Base-by-base conservation (phyloP, 2,888 invertebrate genomes). In the Agriopis marginaria region DNA sequence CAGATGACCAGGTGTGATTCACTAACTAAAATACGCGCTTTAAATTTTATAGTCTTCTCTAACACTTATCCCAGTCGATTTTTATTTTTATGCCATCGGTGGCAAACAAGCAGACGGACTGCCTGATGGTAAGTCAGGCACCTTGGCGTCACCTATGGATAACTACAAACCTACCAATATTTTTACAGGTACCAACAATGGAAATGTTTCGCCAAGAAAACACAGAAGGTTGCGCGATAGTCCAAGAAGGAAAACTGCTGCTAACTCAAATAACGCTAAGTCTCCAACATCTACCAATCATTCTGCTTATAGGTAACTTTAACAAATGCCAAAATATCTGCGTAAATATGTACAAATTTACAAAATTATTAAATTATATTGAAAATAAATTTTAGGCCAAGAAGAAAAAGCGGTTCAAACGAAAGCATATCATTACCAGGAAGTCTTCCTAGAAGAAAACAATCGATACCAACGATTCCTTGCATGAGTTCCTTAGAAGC, bases 351-450 rank as follows among this genome's bases (percentile, higher is more conserved):
- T 51, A 23, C 23, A 51, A 32, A 12, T 5, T 0, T n/a, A 54
- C 54, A 12, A 55, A 14, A 11, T 42, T 42, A 9, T 6, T 0
- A 14, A n/a, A 3, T 42, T n/a, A 0, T 51, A 40, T 23, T n/a
- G 11, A 0, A 9, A 56, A 32, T 60, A 50, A 78, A 73, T 82
- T 83, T 71, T 68, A 91, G 94, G 63, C 89, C 93, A n/a, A 84
- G 93, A 75, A 84, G 93, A 80, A 94, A 94, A 88, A 94, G 91
- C 75, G 92, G 93, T 42, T 91, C 95, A 78, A 95, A 95, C 79
- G 95, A 95, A 87, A 95, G 95, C 82, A 95, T 95, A 81, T 96
- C 96, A 79, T 87, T 96, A 67, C 95, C 95, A 14, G 95, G 95
- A 53, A 95, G 95, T 80, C 85, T 95, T 61, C 96, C 96, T 1